Conservation (phyloP, 2,113 vertebrate genomes). For the Trichechus manatus region DNA sequence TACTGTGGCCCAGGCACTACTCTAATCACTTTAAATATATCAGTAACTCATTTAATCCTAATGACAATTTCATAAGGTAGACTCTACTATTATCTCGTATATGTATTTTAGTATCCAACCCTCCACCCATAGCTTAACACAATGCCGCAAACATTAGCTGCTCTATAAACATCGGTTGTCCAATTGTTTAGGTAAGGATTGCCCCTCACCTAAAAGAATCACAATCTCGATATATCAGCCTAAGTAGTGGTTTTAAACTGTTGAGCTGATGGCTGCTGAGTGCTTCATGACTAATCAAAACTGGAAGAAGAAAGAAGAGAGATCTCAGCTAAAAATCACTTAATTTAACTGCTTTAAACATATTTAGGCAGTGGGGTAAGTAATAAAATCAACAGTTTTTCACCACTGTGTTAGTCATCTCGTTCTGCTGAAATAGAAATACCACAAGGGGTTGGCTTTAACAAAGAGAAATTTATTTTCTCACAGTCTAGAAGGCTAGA, state of each 20-base stretch:
- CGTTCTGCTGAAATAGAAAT: no score
- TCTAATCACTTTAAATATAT: background rate
- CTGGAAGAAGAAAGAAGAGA: background rate
- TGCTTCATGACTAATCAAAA: background rate
- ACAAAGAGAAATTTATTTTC: no score
- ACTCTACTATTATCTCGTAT: background rate
- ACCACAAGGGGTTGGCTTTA: no score
- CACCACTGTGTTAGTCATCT: no score
- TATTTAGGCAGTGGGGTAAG: background rate
- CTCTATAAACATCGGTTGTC: background rate
- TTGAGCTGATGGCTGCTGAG: background rate
- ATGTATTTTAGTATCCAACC: background rate
- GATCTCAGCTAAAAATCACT: background rate
- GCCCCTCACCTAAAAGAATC: background rate
- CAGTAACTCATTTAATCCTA: background rate
- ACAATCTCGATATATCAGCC: background rate
- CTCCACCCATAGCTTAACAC: background rate
- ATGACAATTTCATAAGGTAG: background rate
- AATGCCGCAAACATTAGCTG: background rate
- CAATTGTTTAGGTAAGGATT: background rate
- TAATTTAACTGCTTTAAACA: background rate
- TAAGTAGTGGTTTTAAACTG: background rate
- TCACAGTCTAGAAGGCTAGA: no score
- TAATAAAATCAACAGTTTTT: background rate
- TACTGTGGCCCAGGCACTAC: background rate